A percentile compares a stretch with the other conserved stretches of the same genome.
Conservation (phyloP, 92 coral and sea anemone genomes). For the Siderastrea radians region DNA sequence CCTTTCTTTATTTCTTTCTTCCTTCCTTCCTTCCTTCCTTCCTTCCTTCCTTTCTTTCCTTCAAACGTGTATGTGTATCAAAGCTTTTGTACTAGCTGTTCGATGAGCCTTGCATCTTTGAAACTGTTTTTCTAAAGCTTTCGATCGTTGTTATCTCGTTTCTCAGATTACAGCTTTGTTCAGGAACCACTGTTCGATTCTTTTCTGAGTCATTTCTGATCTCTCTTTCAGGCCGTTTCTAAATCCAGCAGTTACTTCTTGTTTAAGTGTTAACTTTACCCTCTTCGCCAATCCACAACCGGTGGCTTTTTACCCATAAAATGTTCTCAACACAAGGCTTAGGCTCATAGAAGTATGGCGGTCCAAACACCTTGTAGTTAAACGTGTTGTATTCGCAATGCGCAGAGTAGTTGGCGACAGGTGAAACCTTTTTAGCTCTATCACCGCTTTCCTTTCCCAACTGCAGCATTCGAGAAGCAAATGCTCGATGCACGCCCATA, state of each 20-base stretch:
- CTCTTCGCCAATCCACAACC: slow-evolving; percentile 61
- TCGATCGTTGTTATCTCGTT: no score
- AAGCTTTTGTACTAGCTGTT: no score
- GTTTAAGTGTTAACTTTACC: slow-evolving; percentile 15
- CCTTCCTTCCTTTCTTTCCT: no score
- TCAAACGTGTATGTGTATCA: no score
- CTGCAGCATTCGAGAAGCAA: slow-evolving; percentile 38
- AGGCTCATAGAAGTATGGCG: slow-evolving; percentile 43
- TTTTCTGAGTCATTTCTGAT: no score
- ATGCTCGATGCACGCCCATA: slow-evolving; percentile 65
- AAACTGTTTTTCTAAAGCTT: no score
- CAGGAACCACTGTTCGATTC: no score
- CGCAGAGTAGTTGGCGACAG: slow-evolving; percentile 33
- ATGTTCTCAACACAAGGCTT: slow-evolving; percentile 56
- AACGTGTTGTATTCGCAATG: slow-evolving; percentile 41
- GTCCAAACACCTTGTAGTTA: slow-evolving; percentile 21
- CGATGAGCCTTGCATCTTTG: no score
- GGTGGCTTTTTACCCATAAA: slow-evolving; percentile 41
- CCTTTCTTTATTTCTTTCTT: no score
- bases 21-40: no score
- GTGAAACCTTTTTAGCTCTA: slow-evolving; percentile 27
- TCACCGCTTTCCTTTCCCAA: slow-evolving; percentile 55
- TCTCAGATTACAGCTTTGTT: no score
- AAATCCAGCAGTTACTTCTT: neutral
- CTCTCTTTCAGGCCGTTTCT: neutral